Evolutionary conservation across 2,113 vertebrate genomes (phyloP).

Genomic region (Dissostichus mawsoni): DNA sequence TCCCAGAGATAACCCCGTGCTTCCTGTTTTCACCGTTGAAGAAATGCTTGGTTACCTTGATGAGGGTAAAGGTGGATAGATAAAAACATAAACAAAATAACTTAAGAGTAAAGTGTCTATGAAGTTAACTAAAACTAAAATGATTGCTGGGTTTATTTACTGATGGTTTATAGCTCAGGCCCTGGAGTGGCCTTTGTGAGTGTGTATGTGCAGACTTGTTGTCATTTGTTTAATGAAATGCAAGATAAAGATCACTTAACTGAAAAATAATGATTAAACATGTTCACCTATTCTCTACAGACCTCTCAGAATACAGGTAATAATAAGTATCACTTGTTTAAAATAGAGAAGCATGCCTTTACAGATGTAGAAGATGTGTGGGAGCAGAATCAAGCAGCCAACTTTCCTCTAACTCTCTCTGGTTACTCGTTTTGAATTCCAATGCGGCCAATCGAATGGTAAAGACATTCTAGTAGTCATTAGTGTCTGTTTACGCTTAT

Average conservation of each 20-base stretch:
- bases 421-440: neutral
- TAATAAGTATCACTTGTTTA: neutral
- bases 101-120: neutral
- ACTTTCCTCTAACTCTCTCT: slow-evolving; percentile 9
- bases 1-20: slow-evolving; percentile 52
- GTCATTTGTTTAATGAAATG: neutral
- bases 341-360: neutral
- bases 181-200: neutral
- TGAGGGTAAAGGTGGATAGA: neutral
- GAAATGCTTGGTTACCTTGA: slow-evolving; percentile 17
- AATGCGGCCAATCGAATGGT: slow-evolving; percentile 3
- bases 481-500: slow-evolving; percentile 19
- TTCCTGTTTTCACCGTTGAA: slow-evolving; percentile 17
- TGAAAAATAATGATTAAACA: neutral
- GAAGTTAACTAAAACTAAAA: neutral
- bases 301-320: neutral
- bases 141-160: neutral
- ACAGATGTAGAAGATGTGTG: neutral
- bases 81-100: neutral
- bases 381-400: neutral
- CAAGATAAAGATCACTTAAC: neutral
- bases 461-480: neutral
- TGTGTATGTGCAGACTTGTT: neutral
- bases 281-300: neutral
- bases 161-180: neutral